Conservation (phyloP, 1,140 invertebrate genomes). For the Scaptomyza graminum region DNA sequence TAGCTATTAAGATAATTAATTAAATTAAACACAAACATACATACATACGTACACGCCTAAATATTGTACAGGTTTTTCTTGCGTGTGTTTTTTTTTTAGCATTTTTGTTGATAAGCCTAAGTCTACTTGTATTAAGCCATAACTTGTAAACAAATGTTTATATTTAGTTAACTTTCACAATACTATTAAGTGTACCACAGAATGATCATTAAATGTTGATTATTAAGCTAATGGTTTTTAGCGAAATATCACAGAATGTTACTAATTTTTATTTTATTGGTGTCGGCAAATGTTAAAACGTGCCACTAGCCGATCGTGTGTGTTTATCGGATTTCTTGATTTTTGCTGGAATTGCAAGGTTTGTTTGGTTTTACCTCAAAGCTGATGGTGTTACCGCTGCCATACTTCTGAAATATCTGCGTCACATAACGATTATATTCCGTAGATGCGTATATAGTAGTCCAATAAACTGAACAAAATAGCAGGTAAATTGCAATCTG, state of each 20-base stretch:
- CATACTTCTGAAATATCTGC: slow-evolving; percentile 86
- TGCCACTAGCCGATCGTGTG: slow-evolving; percentile 35
- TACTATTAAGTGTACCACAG: background rate
- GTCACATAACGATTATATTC: slow-evolving; percentile 81
- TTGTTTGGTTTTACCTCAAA: slow-evolving; percentile 85
- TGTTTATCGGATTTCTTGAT: slow-evolving; percentile 22
- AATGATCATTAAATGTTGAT: background rate
- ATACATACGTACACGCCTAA: background rate
- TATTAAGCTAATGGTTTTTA: background rate
- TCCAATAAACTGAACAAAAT: slow-evolving; percentile 19
- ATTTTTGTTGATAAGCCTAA: background rate
- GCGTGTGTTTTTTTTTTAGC: slow-evolving; percentile 9
- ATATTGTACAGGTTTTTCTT: background rate
- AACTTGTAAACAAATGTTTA: background rate
- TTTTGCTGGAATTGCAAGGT: slow-evolving; percentile 39
- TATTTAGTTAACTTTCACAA: slow-evolving; percentile 15
- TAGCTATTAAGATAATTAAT: slow-evolving; percentile 6
- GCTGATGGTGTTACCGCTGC: slow-evolving; percentile 85
- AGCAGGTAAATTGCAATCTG: slow-evolving; percentile 30
- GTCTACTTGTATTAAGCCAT: background rate
- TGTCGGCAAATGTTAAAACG: slow-evolving; percentile 35
- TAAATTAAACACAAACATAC: background rate
- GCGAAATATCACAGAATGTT: slow-evolving; percentile 29
- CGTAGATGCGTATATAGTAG: slow-evolving; percentile 37
- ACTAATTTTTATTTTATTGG: slow-evolving; percentile 57